Percentiles rank a stretch among this genome's conserved stretches.
phyloP scores from a whole-genome alignment of 2,113 vertebrate genomes.

The Alosa alosa region DNA sequence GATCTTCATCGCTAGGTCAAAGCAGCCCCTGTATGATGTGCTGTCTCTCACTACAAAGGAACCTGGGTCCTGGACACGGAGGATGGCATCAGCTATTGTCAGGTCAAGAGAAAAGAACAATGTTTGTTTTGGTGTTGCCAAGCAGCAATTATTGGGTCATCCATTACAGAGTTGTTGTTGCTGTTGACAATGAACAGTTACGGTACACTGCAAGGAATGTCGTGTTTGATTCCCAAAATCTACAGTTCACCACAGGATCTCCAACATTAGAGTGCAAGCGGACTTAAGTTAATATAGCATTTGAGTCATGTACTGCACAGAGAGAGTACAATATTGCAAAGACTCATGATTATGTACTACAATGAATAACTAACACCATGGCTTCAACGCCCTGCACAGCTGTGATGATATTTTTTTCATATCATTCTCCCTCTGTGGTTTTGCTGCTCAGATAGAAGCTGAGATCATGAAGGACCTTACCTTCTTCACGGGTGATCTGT shows the following conservation, averaged over 20 bases:
- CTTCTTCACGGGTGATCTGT: constrained; percentile 79
- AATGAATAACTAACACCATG: not conserved
- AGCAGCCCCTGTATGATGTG: constrained; percentile 83
- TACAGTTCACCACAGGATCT: not conserved
- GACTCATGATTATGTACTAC: too few relatives aligned
- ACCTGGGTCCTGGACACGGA: constrained; percentile 78
- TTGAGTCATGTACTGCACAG: too few relatives aligned
- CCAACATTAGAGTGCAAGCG: too few relatives aligned
- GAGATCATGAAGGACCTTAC: constrained; percentile 57
- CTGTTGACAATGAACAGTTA: too few relatives aligned
- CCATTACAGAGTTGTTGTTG: too few relatives aligned
- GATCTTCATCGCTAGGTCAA: constrained; percentile 87
- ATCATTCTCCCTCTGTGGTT: not conserved
- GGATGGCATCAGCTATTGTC: constrained; percentile 75
- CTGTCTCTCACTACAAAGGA: constrained; percentile 86
- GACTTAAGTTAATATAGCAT: too few relatives aligned
- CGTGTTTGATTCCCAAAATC: too few relatives aligned
- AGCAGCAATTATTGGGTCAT: not conserved
- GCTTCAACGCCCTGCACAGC: not conserved
- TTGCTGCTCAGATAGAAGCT: not conserved
- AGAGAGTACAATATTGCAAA: too few relatives aligned
- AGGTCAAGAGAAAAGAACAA: constrained; percentile 24
- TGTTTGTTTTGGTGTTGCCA: not conserved
- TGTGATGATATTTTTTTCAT: not conserved
- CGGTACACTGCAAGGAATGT: too few relatives aligned